A percentile compares a stretch with the other conserved stretches of the same genome.
phyloP scores from a whole-genome alignment of 2,797 vertebrate genomes.

The Spheniscus humboldti region DNA sequence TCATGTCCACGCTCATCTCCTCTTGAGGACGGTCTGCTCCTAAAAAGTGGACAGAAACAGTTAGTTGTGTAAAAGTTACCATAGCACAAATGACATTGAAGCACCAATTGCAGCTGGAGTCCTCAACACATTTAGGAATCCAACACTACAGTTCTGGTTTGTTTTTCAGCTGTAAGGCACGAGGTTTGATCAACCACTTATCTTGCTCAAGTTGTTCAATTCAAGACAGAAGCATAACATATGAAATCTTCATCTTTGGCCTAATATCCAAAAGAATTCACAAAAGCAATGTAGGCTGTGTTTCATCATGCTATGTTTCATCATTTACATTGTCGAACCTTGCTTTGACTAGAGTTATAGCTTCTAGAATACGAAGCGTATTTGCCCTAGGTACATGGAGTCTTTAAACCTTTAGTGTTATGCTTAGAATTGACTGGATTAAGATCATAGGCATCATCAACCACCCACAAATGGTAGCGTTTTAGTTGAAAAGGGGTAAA shows the following conservation, averaged over 20 bases:
- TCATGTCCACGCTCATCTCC: slow-evolving; percentile 81
- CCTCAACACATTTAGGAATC: rapidly evolving
- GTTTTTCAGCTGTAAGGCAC: neutral
- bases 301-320: neutral
- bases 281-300: neutral
- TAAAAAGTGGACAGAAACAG: slow-evolving; percentile 41
- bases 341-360: neutral
- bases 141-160: neutral
- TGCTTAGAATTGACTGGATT: neutral
- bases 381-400: neutral
- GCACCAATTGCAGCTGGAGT: neutral
- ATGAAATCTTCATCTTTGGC: neutral
- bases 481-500: neutral
- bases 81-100: neutral
- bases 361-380: neutral
- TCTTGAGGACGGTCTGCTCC: slow-evolving; percentile 84
- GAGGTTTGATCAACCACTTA: neutral
- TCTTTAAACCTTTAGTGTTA: neutral
- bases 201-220: neutral
- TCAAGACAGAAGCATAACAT: neutral
- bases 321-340: neutral
- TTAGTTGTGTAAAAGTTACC: neutral
- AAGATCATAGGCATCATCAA: neutral
- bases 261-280: neutral
- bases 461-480: neutral